phyloP scores from a whole-genome alignment of 2,888 invertebrate genomes.

The Panopea generosa region DNA sequence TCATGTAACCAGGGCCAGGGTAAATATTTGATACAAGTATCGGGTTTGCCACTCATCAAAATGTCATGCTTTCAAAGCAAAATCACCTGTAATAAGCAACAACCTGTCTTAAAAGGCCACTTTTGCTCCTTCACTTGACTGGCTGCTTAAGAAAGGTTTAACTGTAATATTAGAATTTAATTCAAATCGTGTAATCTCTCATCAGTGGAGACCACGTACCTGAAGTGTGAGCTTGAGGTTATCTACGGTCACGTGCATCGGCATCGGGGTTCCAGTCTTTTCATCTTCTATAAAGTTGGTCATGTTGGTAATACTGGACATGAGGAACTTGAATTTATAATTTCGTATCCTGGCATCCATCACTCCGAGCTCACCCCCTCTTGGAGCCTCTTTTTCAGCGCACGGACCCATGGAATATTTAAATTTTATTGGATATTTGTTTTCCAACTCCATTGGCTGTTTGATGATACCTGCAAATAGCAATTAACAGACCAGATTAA shows the following conservation, averaged over 20 bases:
- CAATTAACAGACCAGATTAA: too few species aligned
- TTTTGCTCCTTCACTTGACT: too few species aligned
- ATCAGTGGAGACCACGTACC: too few species aligned
- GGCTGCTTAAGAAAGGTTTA: too few species aligned
- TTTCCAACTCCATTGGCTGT: conserved; percentile 22
- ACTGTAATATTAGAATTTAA: too few species aligned
- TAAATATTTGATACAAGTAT: too few species aligned
- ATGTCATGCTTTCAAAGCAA: too few species aligned
- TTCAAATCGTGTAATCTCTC: too few species aligned
- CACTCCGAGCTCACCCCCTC: conserved; percentile 65
- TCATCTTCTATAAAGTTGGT: conserved; percentile 95
- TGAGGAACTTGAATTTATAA: conserved; percentile 77
- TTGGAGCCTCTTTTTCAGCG: conserved; percentile 50
- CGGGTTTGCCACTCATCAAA: too few species aligned
- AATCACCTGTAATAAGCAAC: too few species aligned
- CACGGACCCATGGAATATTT: conserved; percentile 61
- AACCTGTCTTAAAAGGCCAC: too few species aligned
- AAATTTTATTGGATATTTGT: conserved; percentile 64
- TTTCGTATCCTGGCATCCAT: conserved; percentile 66
- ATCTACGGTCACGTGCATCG: conserved; percentile 86
- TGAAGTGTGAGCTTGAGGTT: conserved; percentile 37
- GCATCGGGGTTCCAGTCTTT: conserved; percentile 92
- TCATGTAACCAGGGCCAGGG: too few species aligned
- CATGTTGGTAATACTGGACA: conserved; percentile 92
- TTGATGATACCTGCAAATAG: conserved; percentile 50